Conservation (phyloP, 1,140 invertebrate genomes). For the Homarus americanus region DNA sequence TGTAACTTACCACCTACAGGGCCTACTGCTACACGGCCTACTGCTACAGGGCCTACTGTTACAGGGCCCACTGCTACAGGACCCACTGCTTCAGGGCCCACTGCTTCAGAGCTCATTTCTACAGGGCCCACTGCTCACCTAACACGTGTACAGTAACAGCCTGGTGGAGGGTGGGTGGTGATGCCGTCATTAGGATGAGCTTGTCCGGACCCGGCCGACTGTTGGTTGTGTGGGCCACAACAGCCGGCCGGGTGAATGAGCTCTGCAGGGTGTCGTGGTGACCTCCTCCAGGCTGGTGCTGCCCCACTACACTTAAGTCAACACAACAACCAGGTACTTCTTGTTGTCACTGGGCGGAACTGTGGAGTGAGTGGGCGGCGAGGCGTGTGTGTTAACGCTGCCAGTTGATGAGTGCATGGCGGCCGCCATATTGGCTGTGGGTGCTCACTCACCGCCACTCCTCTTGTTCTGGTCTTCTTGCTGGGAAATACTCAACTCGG, state of each 20-base stretch:
- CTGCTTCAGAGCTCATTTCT: too few relatives aligned
- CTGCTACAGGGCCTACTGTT: too few relatives aligned
- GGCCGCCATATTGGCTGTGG: slow-evolving; percentile 53
- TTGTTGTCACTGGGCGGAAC: neutral
- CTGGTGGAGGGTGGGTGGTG: neutral
- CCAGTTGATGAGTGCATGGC: slow-evolving; percentile 39
- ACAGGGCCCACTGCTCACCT: neutral
- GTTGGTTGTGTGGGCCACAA: slow-evolving; percentile 50
- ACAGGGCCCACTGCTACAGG: too few relatives aligned
- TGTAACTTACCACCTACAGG: too few relatives aligned
- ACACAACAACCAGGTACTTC: neutral
- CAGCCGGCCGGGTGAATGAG: slow-evolving; percentile 68
- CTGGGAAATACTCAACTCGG: slow-evolving; percentile 1
- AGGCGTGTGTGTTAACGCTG: slow-evolving; percentile 23
- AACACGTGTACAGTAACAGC: too few relatives aligned
- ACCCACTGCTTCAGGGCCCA: too few relatives aligned
- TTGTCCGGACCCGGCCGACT: slow-evolving; percentile 64
- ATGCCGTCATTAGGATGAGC: slow-evolving; percentile 30
- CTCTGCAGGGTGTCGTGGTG: slow-evolving; percentile 8
- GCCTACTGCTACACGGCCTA: too few relatives aligned
- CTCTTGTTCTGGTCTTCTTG: neutral
- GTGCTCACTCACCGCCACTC: slow-evolving; percentile 33
- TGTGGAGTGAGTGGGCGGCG: neutral
- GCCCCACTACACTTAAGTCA: neutral
- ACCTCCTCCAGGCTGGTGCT: neutral